Evolutionary conservation across 30 jellyfish, hydroid and myxozoan genomes (phyloP).

Genomic region (Catostylus mosaicus): DNA sequence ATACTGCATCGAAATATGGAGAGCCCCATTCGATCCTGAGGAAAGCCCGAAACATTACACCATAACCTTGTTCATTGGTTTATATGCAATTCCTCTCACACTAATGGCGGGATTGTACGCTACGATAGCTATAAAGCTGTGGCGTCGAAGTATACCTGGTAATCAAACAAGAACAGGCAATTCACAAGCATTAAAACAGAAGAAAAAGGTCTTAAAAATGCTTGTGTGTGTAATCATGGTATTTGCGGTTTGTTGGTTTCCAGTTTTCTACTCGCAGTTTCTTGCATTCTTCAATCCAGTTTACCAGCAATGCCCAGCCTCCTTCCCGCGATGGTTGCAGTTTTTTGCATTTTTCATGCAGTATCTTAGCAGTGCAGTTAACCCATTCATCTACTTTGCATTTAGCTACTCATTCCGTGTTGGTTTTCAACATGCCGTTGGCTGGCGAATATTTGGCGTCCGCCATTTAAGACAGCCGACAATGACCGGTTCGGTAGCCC

Average conservation of each 20-base stretch:
- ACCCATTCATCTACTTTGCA: constrained; percentile 75
- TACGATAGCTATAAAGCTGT: constrained; percentile 61
- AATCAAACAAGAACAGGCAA: constrained; percentile 10
- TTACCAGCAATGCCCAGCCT: constrained; percentile 53
- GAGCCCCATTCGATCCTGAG: constrained; percentile 59
- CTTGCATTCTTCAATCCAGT: constrained; percentile 58
- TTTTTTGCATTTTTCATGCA: constrained; percentile 75
- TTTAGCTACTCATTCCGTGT: constrained; percentile 75
- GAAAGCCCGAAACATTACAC: constrained; percentile 86
- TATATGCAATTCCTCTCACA: constrained; percentile 72
- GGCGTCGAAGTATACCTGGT: constrained; percentile 66
- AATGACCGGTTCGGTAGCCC: neutral
- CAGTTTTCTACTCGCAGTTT: constrained; percentile 79
- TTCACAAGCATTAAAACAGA: constrained; percentile 20
- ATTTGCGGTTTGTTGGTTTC: constrained; percentile 88
- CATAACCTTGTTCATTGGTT: constrained; percentile 58
- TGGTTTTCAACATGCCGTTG: constrained; percentile 48
- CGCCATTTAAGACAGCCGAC: constrained; percentile 2
- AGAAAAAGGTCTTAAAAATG: constrained; percentile 65
- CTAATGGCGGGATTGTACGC: constrained; percentile 70
- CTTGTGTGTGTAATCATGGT: constrained; percentile 55
- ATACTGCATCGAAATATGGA: constrained; percentile 80
- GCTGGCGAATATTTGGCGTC: neutral
- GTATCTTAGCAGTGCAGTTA: constrained; percentile 82
- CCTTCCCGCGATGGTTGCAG: constrained; percentile 63